phyloP scores from a whole-genome alignment of 2,797 vertebrate genomes.

The Pseudotriccus pelzelni region DNA sequence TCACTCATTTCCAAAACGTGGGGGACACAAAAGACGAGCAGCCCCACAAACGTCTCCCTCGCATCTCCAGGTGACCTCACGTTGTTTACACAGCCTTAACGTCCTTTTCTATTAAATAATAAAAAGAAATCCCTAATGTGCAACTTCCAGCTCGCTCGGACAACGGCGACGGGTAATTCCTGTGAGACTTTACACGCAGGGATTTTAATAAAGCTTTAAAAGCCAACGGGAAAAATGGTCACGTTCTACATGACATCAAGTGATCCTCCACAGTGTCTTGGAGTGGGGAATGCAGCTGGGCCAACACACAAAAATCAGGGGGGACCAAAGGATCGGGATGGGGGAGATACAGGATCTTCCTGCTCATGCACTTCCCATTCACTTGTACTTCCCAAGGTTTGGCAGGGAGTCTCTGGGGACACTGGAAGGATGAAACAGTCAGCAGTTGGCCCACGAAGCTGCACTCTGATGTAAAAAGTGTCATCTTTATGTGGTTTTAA shows the following conservation, averaged over 20 bases:
- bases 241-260: background rate
- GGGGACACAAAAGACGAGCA: background rate
- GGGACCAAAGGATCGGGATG: no score
- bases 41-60: background rate
- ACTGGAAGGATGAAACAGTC: background rate
- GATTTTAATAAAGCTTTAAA: background rate
- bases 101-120: background rate
- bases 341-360: no score
- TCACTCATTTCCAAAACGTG: background rate
- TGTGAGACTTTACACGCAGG: background rate
- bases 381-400: background rate
- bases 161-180: fast-evolving
- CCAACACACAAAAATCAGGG: background rate
- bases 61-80: fast-evolving
- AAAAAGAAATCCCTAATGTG: background rate
- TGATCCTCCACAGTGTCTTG: background rate
- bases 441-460: background rate
- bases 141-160: background rate
- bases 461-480: background rate
- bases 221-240: background rate
- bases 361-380: background rate
- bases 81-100: background rate
- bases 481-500: background rate
- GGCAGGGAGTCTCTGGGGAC: background rate
- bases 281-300: fast-evolving